Conservation (phyloP, 2,797 vertebrate genomes). For the Octomys mimax region DNA sequence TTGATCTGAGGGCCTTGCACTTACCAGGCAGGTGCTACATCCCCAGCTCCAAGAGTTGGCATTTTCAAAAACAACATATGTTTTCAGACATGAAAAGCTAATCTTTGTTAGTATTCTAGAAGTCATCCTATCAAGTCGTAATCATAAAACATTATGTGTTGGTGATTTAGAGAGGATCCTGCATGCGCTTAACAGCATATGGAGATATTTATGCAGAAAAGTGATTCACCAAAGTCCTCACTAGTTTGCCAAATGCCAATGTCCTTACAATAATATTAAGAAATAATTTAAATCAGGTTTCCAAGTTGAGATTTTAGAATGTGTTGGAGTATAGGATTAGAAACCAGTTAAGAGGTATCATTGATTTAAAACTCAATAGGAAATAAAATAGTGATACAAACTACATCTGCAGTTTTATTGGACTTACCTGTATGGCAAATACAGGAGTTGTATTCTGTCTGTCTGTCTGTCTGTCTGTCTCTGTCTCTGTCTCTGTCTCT, state of each 20-base stretch:
- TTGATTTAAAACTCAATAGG: slow-evolving; percentile 6
- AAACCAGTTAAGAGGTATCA: neutral
- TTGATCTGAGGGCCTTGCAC: no score
- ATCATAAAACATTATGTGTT: neutral
- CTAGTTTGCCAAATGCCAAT: neutral
- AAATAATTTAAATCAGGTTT: slow-evolving; percentile 48
- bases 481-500: no score
- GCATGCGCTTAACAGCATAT: neutral
- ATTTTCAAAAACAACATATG: slow-evolving; percentile 49
- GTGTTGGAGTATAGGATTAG: slow-evolving; percentile 33
- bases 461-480: no score
- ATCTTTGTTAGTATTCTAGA: slow-evolving; percentile 51
- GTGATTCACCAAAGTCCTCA: slow-evolving; percentile 8
- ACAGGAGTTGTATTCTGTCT: neutral
- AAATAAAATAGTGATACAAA: slow-evolving; percentile 22
- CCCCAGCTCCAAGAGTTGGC: neutral
- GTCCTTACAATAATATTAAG: neutral
- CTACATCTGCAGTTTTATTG: neutral
- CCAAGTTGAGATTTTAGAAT: slow-evolving; percentile 58
- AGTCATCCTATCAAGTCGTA: slow-evolving; percentile 11
- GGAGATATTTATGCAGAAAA: slow-evolving; percentile 4
- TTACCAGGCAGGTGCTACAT: no score
- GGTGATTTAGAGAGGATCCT: slow-evolving; percentile 33
- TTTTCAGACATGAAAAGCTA: slow-evolving; percentile 50
- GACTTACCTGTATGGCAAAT: neutral